phyloP scores from a whole-genome alignment of 2,797 vertebrate species.

The Anisognathus igniventris region DNA sequence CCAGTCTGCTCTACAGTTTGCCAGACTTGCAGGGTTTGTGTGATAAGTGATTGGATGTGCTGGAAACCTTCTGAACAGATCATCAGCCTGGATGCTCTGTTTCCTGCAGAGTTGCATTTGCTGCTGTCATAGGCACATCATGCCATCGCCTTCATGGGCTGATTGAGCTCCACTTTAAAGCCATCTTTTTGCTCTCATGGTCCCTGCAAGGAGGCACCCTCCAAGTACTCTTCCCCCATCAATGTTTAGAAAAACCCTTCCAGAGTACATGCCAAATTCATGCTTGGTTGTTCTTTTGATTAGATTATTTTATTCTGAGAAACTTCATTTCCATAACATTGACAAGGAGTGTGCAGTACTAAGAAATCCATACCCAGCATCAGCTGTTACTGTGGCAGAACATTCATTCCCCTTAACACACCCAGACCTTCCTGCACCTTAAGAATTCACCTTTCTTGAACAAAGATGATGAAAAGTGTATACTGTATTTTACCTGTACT shows the following conservation, averaged over 20 bases:
- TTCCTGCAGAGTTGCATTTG: conserved; percentile 30
- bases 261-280: neutral
- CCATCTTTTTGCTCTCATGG: neutral
- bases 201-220: neutral
- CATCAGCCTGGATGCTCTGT: neutral
- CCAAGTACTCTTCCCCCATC: neutral
- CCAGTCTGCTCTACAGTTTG: neutral
- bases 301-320: neutral
- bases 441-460: neutral
- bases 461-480: neutral
- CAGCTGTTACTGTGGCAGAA: neutral
- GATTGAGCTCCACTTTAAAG: neutral
- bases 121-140: neutral
- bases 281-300: neutral
- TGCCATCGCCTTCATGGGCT: neutral
- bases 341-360: neutral
- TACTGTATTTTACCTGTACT: neutral
- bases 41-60: conserved; percentile 7
- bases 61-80: conserved; percentile 22
- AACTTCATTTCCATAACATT: neutral
- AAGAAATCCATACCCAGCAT: neutral
- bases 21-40: conserved; percentile 5
- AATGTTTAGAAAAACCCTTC: neutral
- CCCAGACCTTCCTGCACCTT: neutral
- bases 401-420: neutral